Evolutionary conservation across 2,797 vertebrate species (phyloP), one percentile per base, ranked within the genome.

Genomic region (Notolepis coatsorum): DNA sequence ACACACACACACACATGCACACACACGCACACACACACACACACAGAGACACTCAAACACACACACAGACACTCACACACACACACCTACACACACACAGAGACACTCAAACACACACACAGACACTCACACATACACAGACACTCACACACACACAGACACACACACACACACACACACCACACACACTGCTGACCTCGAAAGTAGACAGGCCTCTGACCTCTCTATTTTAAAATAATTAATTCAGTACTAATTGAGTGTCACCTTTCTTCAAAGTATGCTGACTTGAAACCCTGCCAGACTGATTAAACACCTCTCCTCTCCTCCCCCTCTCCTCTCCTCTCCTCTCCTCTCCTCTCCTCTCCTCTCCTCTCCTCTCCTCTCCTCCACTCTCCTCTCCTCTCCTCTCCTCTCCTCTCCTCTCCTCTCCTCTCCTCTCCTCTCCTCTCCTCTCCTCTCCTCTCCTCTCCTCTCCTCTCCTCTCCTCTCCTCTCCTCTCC

Each of bases 171-270:
- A 49, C n/a, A 49, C 27, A 50, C 17, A 46, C n/a, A n/a, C n/a
- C n/a, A n/a, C n/a, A n/a, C n/a, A n/a, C n/a, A n/a, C 4, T 50
- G 45, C 55, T 45, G 71, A 58, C 59, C 66, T 68, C 55, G 54
- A 53, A 28, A 60, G 75, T 37, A 66, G 68, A 53, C 39, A 24
- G 51, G 57, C 24, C 37, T 41, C 50, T 20, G 33, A 31, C 46
- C 65, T 48, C 52, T 18, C 1, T 37, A 37, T 46, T 31, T 53
- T 50, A 47, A 17, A 3, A 2, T 27, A 52, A 38, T 39, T 65
- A 9, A 9, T 6, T 38, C 7, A 38, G 35, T 38, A 69, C n/a
- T n/a, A n/a, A n/a, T n/a, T n/a, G n/a, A 37, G 60, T 51, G 42
- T 61, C 39, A 20, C 21, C 37, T 64, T 43, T 45, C 60, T 47